Evolutionary conservation across 2,797 vertebrate species (phyloP).

Genomic region (Rallus crepitans): DNA sequence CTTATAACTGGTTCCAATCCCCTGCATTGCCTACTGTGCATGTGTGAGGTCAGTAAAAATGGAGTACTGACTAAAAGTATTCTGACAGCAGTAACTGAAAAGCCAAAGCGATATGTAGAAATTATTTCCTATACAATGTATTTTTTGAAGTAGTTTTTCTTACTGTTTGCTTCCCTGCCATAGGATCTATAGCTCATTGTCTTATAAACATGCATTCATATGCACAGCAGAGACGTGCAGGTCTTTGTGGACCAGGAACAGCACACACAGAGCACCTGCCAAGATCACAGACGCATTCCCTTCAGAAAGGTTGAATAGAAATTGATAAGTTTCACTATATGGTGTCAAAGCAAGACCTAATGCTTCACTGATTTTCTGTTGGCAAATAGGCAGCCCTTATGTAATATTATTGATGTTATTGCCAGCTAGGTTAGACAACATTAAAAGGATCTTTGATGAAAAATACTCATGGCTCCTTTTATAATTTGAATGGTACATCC

Average conservation of each 20-base stretch:
- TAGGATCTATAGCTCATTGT: background rate
- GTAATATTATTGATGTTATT: background rate
- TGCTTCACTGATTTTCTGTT: background rate
- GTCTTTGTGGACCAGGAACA: background rate
- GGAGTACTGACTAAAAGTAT: background rate
- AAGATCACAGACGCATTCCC: background rate
- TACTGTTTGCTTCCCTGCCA: background rate
- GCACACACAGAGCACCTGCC: background rate
- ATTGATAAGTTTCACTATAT: background rate
- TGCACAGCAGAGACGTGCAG: background rate
- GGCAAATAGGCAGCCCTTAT: background rate
- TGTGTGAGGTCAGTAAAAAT: background rate
- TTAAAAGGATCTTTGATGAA: background rate
- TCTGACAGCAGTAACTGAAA: background rate
- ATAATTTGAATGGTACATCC: background rate
- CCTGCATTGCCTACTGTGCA: background rate
- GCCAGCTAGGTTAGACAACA: background rate
- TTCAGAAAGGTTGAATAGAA: background rate
- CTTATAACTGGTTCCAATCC: background rate
- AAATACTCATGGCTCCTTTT: background rate
- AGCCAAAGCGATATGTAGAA: background rate
- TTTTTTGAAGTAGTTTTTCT: background rate
- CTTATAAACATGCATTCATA: background rate
- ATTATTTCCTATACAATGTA: background rate
- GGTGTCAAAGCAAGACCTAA: background rate